These are phyloP conservation scores for Julus scanicus DNA, from an alignment of 2,888 invertebrate genomes.

Conservation along the genomic window DNA sequence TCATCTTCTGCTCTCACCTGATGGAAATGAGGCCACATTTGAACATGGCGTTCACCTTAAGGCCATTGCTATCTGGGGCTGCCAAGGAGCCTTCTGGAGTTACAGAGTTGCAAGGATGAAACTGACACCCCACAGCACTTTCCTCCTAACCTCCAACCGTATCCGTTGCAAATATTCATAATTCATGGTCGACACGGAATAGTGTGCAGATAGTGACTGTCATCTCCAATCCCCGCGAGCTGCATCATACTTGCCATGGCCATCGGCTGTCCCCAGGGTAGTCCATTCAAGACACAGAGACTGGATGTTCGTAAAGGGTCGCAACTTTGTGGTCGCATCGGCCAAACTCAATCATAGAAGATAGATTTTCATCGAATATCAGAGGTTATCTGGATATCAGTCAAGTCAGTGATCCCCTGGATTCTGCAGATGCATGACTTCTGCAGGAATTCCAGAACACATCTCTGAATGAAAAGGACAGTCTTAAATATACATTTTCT, in stretches of 20 bases:
- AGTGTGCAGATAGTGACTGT: slow-evolving; percentile 16
- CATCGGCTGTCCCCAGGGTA: slow-evolving; percentile 8
- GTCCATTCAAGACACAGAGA: neutral
- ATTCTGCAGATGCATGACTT: neutral
- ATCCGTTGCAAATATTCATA: slow-evolving; percentile 47
- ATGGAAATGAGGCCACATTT: neutral
- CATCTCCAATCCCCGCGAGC: neutral
- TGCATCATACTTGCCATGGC: neutral
- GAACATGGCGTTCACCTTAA: neutral
- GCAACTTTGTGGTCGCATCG: neutral
- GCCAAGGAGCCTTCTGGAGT: too few relatives aligned
- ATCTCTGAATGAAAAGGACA: too few relatives aligned
- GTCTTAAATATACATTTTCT: too few relatives aligned
- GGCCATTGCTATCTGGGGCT: neutral
- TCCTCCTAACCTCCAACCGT: neutral
- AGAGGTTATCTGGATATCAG: neutral
- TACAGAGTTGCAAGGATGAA: neutral
- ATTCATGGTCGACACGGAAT: slow-evolving; percentile 34
- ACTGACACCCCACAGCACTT: neutral
- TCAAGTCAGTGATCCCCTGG: neutral
- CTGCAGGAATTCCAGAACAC: too few relatives aligned
- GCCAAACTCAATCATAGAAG: neutral
- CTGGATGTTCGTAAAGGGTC: neutral
- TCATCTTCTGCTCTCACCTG: neutral
- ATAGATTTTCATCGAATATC: neutral